Conservation (phyloP, 2,797 vertebrate genomes). For the Lophotriccus pileatus region DNA sequence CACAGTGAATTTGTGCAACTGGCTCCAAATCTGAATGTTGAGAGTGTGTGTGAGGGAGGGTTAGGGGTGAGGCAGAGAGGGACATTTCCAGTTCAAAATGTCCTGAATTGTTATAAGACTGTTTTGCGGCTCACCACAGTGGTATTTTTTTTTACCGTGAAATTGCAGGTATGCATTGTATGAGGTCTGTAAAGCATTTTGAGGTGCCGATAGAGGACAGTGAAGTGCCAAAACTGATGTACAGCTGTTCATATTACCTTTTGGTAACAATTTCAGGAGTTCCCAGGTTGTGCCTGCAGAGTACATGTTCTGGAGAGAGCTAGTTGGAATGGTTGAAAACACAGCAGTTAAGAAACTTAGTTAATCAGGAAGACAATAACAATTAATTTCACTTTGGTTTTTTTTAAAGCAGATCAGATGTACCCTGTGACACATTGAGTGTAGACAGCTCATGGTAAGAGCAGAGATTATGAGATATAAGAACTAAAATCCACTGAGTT, state of each 20-base stretch:
- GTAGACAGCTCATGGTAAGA: neutral
- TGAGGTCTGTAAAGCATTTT: neutral
- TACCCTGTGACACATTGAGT: neutral
- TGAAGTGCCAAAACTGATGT: neutral
- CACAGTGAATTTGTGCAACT: neutral
- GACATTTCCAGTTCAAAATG: rapidly evolving
- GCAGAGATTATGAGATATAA: neutral
- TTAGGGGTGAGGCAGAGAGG: rapidly evolving
- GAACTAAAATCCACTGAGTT: neutral
- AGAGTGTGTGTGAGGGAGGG: rapidly evolving
- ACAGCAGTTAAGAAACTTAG: neutral
- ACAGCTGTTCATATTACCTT: neutral
- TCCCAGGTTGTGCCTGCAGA: neutral
- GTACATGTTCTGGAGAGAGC: neutral
- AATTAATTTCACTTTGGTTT: neutral
- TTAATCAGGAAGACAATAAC: neutral
- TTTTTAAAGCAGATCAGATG: neutral
- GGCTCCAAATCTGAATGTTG: neutral
- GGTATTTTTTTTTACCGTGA: neutral
- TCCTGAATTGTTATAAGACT: neutral
- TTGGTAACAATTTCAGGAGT: neutral
- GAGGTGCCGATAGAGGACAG: neutral
- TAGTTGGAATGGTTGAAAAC: neutral
- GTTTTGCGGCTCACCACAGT: neutral
- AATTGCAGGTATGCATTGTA: neutral